A percentile compares a stretch with the other conserved stretches of the same genome.
Evolutionary conservation across 2,888 invertebrate species (phyloP).

Genomic region (Xylophagus ater): DNA sequence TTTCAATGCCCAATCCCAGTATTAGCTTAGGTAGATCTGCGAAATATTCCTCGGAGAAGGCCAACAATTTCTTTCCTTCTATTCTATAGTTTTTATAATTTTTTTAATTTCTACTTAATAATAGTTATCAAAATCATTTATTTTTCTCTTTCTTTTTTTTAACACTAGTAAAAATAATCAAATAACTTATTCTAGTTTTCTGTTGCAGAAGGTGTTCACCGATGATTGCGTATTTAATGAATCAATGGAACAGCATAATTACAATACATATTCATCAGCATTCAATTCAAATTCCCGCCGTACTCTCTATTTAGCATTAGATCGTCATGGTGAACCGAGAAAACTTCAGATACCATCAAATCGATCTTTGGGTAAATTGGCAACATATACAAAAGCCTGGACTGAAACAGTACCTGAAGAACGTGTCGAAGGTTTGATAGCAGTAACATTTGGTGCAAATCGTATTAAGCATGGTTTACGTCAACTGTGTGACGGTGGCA

Average conservation of each 20-base stretch:
- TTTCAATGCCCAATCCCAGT: too few species aligned
- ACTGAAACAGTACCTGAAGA: conserved; percentile 47
- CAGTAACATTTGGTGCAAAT: conserved; percentile 41
- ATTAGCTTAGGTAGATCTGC: too few species aligned
- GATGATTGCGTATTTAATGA: conserved; percentile 81
- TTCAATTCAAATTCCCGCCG: conserved; percentile 60
- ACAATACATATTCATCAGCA: conserved; percentile 72
- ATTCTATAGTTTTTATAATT: too few species aligned
- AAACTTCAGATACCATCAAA: conserved; percentile 58
- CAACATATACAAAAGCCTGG: conserved; percentile 61
- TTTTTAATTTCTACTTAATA: too few species aligned
- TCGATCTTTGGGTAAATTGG: conserved; percentile 59
- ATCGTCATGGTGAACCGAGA: conserved; percentile 59
- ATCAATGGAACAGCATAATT: conserved; percentile 71
- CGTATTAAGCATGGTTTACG: conserved; percentile 40
- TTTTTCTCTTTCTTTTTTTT: neutral
- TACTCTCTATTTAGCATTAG: conserved; percentile 65
- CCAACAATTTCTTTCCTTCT: too few species aligned
- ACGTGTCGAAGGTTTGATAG: conserved; percentile 43
- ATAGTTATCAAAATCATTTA: too few species aligned
- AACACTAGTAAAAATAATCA: conserved; percentile 11
- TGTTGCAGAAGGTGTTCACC: conserved; percentile 74
- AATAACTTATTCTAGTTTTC: conserved; percentile 26
- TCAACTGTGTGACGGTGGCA: conserved; percentile 40
- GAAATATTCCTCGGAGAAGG: too few species aligned